Percentiles rank a stretch among this genome's conserved stretches.
Evolutionary conservation across 2,888 invertebrate species (phyloP).

Genomic region (Ormyrus pomaceus): DNA sequence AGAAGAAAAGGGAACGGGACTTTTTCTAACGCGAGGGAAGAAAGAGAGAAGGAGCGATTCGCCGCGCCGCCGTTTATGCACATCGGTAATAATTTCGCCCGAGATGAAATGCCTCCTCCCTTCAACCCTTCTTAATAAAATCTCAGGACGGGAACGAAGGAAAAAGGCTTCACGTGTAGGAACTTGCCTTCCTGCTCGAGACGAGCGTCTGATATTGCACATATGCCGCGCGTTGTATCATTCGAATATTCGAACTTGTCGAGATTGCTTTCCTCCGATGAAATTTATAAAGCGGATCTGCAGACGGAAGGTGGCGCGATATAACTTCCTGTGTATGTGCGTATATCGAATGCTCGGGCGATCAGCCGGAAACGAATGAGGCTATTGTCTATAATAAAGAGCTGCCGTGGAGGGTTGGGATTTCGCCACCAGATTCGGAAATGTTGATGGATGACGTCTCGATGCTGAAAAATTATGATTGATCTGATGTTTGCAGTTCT

Average conservation of each 20-base stretch:
- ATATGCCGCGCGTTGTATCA: conserved; percentile 38
- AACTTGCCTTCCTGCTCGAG: neutral
- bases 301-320: neutral
- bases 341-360: conserved; percentile 40
- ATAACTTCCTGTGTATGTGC: too few relatives aligned
- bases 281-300: neutral
- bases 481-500: conserved; percentile 46
- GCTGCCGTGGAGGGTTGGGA: conserved; percentile 8
- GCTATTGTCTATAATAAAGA: conserved; percentile 54
- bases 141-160: neutral
- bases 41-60: too few relatives aligned
- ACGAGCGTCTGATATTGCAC: conserved; percentile 46
- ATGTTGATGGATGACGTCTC: conserved; percentile 57
- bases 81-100: conserved; percentile 44
- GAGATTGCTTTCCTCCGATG: conserved; percentile 27
- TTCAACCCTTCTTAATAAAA: conserved; percentile 44
- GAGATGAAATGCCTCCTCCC: conserved; percentile 38
- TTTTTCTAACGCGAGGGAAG: neutral
- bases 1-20: neutral
- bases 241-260: conserved; percentile 39
- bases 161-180: conserved; percentile 10
- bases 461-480: conserved; percentile 58
- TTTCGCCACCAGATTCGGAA: conserved; percentile 45
- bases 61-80: neutral
- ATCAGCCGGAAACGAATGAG: conserved; percentile 35